Evolutionary conservation across 2,113 vertebrate genomes (phyloP), one percentile per base, ranked within the genome.

Genomic region (Oryzias curvinotus): DNA sequence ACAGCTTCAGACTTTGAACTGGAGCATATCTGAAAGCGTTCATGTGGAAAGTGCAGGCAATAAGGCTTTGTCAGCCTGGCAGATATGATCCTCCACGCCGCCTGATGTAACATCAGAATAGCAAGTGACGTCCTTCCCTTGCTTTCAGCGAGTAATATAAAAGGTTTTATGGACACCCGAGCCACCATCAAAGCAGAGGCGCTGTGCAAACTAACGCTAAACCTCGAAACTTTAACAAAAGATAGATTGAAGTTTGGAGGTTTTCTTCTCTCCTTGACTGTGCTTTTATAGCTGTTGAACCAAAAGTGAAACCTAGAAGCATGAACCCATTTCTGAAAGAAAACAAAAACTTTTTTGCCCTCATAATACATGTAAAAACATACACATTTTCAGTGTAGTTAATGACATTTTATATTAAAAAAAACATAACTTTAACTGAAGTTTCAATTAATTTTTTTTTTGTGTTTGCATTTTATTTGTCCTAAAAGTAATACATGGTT

Each of bases 21-120:
- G 12, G 65, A 80, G 66, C 68, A 70, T 75, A 76, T 84, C 77
- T 65, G 80, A 85, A 46, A 21, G 49, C 53, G 26, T 46, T 78
- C 64, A 75, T 77, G 75, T 68, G 75, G 70, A 85, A 87, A 83
- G 69, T 62, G 67, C 21, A 62, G 63, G 62, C 68, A 80, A 72
- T 78, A 78, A 80, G 65, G 75, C 77, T 84, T 78, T 79, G 75
- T 78, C 41, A 49, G 55, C 23, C 64, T 62, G 67, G 61, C 79
- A 82, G 68, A 86, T 65, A 78, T 58, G 65, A 78, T 78, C 78
- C 66, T 59, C 61, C 56, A 46, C 53, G 43, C 69, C 65, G 71
- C 61, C 76, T 75, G 73, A 73, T 77, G 74, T 54, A 67, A 68
- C 65, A 57, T 25, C 62, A 63, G 50, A 77, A 78, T 58, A 60